Evolutionary conservation across 2,888 invertebrate species (phyloP).

Genomic region (Xanthia togata): DNA sequence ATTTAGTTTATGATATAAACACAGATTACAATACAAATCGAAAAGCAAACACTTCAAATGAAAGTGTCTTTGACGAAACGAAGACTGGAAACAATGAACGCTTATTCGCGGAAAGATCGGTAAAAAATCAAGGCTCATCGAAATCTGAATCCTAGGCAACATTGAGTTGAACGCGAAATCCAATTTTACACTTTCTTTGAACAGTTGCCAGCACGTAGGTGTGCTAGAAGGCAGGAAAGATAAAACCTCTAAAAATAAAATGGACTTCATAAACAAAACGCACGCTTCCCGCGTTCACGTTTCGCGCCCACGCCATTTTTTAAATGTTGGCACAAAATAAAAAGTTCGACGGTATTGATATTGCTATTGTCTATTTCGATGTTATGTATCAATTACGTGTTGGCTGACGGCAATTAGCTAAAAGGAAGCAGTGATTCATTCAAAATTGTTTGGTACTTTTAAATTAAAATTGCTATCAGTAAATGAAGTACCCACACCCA

Average conservation of each 20-base stretch:
- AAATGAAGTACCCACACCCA: neutral
- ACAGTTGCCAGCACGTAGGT: slow-evolving; percentile 87
- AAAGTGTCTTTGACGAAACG: neutral
- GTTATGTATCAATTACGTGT: slow-evolving; percentile 46
- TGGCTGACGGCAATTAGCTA: slow-evolving; percentile 43
- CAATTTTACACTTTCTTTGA: slow-evolving; percentile 89
- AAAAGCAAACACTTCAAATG: neutral
- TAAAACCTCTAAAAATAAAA: slow-evolving; percentile 87
- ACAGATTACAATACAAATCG: neutral
- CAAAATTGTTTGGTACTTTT: slow-evolving; percentile 18
- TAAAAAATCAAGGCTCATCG: slow-evolving; percentile 64
- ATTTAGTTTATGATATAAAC: neutral
- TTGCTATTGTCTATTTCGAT: slow-evolving; percentile 57
- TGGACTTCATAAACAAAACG: slow-evolving; percentile 87
- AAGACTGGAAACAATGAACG: neutral
- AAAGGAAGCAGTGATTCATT: slow-evolving; percentile 24
- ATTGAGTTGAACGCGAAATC: slow-evolving; percentile 76
- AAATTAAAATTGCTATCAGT: slow-evolving; percentile 10
- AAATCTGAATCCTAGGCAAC: slow-evolving; percentile 77
- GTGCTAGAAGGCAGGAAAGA: slow-evolving; percentile 87
- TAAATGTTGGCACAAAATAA: slow-evolving; percentile 68
- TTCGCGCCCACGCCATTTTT: slow-evolving; percentile 76
- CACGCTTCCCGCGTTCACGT: slow-evolving; percentile 77
- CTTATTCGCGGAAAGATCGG: slow-evolving; percentile 34
- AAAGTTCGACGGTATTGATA: slow-evolving; percentile 57